Conservation (phyloP, 2,888 invertebrate genomes). For the Argynnis bischoffii region DNA sequence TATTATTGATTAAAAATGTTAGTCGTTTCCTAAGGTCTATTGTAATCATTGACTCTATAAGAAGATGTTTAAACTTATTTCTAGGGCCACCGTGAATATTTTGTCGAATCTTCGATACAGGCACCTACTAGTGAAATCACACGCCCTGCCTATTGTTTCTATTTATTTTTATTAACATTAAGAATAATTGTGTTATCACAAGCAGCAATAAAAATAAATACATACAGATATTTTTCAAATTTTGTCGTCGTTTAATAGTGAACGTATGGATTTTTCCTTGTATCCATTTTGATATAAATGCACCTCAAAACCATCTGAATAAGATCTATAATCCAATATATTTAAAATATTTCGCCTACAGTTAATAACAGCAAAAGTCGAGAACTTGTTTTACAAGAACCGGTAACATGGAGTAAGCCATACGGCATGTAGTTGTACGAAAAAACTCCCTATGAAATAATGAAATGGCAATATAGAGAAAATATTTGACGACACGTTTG, state of each 20-base stretch:
- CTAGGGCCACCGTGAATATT: no score
- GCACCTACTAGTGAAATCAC: no score
- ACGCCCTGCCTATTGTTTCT: no score
- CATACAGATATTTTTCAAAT: background rate
- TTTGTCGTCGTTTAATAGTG: no score
- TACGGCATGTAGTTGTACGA: background rate
- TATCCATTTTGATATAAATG: background rate
- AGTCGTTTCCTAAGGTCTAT: no score
- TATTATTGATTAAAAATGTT: no score
- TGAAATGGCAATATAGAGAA: background rate
- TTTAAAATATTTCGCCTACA: background rate
- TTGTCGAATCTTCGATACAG: no score
- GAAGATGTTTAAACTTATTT: no score
- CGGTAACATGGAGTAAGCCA: constrained; percentile 12
- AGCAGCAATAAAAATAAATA: background rate
- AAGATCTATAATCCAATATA: constrained; percentile 8
- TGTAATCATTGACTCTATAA: no score
- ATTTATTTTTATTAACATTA: no score
- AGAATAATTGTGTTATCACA: no score
- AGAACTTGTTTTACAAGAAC: constrained; percentile 20
- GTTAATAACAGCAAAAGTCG: background rate
- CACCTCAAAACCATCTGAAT: background rate
- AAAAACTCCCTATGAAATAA: background rate
- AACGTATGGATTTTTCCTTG: constrained; percentile 2
- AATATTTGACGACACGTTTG: no score